Evolutionary conservation across 2,797 vertebrate species (phyloP).

Genomic region (Sebastes diploproa): DNA sequence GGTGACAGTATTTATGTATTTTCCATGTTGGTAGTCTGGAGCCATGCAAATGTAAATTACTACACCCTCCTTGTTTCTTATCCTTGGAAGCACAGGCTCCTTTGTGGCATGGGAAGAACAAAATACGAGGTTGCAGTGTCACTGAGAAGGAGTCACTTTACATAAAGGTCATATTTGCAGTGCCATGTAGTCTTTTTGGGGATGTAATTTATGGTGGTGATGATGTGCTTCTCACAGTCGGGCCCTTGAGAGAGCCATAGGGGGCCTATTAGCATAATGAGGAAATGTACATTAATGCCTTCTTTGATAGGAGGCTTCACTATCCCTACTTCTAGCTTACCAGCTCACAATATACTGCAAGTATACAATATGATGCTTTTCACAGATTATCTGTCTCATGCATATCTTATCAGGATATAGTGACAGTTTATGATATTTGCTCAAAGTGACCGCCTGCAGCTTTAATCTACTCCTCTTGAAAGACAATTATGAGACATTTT

Average conservation of each 20-base stretch:
- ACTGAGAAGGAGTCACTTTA: neutral
- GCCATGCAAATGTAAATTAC: neutral
- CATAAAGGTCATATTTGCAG: slow-evolving; percentile 19
- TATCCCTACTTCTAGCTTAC: neutral
- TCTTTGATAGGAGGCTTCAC: neutral
- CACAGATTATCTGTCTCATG: too few relatives aligned
- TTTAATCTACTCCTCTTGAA: neutral
- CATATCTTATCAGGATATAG: too few relatives aligned
- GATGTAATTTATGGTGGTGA: neutral
- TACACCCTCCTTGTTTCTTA: neutral
- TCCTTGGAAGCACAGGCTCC: neutral
- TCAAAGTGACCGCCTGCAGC: too few relatives aligned
- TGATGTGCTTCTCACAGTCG: neutral
- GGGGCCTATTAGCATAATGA: slow-evolving; percentile 15
- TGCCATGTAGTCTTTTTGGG: slow-evolving; percentile 19
- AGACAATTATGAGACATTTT: neutral
- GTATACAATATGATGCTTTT: too few relatives aligned
- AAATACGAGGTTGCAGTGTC: neutral
- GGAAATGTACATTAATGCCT: slow-evolving; percentile 14
- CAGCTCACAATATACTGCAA: neutral
- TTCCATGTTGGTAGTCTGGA: neutral
- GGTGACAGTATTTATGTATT: neutral
- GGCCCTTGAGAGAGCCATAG: neutral
- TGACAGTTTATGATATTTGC: too few relatives aligned
- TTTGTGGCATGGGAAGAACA: neutral